Conservation (phyloP, 2,888 invertebrate species). For the Pachydiplax longipennis region DNA sequence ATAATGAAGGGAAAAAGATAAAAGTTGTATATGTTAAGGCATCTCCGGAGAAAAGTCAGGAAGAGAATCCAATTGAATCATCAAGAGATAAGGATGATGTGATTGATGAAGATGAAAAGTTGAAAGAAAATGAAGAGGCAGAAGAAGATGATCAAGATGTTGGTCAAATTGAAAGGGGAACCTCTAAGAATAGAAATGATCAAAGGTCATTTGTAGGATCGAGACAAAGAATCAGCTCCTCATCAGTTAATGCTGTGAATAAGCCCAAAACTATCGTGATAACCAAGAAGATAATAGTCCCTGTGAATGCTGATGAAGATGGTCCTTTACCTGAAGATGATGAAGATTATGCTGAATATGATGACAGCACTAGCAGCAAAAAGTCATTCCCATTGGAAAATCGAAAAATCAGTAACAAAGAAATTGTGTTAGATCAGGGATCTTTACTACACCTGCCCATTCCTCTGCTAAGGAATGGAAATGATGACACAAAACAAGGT, state of each 20-base stretch:
- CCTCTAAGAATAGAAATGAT: background rate
- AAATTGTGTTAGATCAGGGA: background rate
- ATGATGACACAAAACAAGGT: background rate
- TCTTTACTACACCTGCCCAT: slow-evolving; percentile 6
- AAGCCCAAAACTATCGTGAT: background rate
- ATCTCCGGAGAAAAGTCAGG: background rate
- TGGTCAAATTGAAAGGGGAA: background rate
- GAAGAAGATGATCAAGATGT: background rate
- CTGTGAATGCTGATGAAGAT: background rate
- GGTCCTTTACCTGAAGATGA: background rate
- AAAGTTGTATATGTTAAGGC: background rate
- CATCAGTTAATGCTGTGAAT: background rate
- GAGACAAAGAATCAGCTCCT: background rate
- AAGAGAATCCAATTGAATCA: background rate
- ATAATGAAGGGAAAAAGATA: background rate
- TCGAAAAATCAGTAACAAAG: background rate
- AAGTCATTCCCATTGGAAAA: background rate
- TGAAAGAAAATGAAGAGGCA: background rate
- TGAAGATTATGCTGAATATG: slow-evolving; percentile 31
- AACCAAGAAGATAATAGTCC: background rate
- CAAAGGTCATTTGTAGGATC: background rate
- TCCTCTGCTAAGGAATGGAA: background rate
- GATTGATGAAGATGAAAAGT: background rate
- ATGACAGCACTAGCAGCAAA: background rate
- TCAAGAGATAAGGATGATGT: background rate